These are phyloP conservation scores for Eudasyphora cyanicolor DNA, from an alignment of 2,888 invertebrate species.

Conservation along the genomic window DNA sequence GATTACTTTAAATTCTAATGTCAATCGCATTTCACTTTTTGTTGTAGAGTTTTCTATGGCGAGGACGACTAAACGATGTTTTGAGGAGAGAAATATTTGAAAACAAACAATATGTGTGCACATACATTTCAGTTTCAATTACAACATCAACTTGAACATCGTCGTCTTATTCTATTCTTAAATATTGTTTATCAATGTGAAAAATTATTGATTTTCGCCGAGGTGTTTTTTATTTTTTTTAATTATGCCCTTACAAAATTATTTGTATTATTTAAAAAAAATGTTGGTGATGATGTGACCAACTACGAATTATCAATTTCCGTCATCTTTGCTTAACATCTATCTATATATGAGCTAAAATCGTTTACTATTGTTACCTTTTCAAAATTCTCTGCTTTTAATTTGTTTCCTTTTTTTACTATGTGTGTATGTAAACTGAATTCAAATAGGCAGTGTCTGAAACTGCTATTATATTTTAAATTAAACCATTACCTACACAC, in stretches of 20 bases:
- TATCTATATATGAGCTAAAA: no score
- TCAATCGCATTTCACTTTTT: neutral
- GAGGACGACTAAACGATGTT: constrained; percentile 69
- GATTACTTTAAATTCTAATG: neutral
- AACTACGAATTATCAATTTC: neutral
- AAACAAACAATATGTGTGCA: constrained; percentile 35
- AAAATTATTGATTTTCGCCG: neutral
- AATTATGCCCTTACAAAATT: neutral
- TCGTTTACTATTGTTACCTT: neutral
- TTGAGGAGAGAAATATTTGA: constrained; percentile 35
- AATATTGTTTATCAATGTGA: constrained; percentile 38
- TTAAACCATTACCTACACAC: neutral
- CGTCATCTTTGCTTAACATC: neutral
- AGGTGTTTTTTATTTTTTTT: neutral
- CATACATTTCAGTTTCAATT: constrained; percentile 37
- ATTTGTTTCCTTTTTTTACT: neutral
- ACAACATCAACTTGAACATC: neutral
- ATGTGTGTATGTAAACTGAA: neutral
- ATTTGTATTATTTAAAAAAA: constrained; percentile 4
- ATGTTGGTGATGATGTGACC: no score
- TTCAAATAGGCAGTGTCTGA: neutral
- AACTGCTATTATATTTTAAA: neutral
- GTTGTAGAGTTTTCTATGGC: constrained; percentile 73
- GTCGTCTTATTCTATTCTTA: constrained; percentile 43
- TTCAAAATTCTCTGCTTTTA: neutral